A percentile compares a stretch with the other conserved stretches of the same genome.
Evolutionary conservation across 2,113 vertebrate genomes (phyloP).

Genomic region (Xiphophorus hellerii): DNA sequence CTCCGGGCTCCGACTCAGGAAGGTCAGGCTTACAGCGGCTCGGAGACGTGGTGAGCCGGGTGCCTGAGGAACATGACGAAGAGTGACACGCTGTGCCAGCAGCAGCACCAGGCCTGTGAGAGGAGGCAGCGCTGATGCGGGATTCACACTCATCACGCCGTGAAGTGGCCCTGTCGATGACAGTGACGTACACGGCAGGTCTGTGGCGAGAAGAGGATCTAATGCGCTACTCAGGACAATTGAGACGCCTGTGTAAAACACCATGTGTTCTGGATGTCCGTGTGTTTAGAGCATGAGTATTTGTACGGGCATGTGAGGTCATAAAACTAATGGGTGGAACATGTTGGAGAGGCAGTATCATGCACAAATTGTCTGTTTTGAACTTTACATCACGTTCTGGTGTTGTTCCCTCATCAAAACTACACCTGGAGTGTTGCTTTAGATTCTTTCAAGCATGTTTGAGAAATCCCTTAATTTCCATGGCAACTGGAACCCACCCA

Average conservation of each 20-base stretch:
- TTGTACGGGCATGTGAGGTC: neutral
- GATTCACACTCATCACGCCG: slow-evolving; percentile 47
- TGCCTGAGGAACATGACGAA: slow-evolving; percentile 36
- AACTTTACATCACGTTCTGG: no score
- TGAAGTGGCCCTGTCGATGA: slow-evolving; percentile 52
- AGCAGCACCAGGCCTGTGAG: slow-evolving; percentile 25
- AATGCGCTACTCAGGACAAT: slow-evolving; percentile 24
- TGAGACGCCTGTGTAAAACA: slow-evolving; percentile 10
- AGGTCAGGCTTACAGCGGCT: slow-evolving; percentile 4
- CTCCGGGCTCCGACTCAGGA: neutral
- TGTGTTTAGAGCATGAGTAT: neutral
- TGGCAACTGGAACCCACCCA: no score
- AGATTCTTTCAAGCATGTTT: no score
- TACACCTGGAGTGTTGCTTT: no score
- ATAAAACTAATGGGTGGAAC: no score
- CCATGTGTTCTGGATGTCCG: neutral
- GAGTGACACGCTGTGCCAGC: slow-evolving; percentile 37
- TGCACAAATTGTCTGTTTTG: no score
- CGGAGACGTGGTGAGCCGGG: slow-evolving; percentile 25
- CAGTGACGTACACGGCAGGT: slow-evolving; percentile 14
- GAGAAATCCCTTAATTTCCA: no score
- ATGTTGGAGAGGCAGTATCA: no score
- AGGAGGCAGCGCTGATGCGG: slow-evolving; percentile 62
- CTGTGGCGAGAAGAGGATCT: slow-evolving; percentile 14
- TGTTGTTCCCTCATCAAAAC: no score